phyloP scores from a whole-genome alignment of 2,113 vertebrate genomes.

The Callopanchax toddi region DNA sequence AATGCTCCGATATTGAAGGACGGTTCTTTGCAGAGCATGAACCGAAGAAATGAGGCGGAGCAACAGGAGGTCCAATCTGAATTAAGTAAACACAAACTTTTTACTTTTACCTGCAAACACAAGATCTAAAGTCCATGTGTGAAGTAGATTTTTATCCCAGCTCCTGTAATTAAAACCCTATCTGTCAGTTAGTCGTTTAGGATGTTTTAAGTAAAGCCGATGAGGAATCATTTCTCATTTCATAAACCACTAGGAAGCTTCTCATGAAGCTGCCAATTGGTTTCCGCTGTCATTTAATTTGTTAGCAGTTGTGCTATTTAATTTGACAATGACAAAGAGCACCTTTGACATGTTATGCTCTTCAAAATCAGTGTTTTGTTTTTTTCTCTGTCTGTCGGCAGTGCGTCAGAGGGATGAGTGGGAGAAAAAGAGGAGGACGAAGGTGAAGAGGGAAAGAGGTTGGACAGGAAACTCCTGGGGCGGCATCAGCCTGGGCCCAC shows the following conservation, averaged over 20 bases:
- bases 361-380: neutral
- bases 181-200: neutral
- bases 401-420: constrained; percentile 84
- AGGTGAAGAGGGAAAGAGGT: constrained; percentile 87
- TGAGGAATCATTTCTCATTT: constrained; percentile 4
- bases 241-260: neutral
- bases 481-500: constrained; percentile 86
- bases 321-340: constrained; percentile 23
- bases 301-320: constrained; percentile 22
- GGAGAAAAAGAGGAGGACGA: constrained; percentile 85
- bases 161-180: neutral
- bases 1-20: constrained; percentile 83
- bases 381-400: constrained; percentile 23
- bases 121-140: neutral
- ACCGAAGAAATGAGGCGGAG: constrained; percentile 80
- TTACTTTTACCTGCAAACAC: neutral
- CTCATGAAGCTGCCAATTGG: constrained; percentile 11
- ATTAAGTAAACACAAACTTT: constrained; percentile 52
- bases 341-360: constrained; percentile 1
- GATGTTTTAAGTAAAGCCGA: constrained; percentile 1
- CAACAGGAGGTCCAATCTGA: constrained; percentile 81
- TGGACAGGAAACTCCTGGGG: constrained; percentile 93
- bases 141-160: neutral
- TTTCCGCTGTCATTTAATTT: constrained; percentile 28
- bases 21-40: constrained; percentile 76